Evolutionary conservation across 1,140 invertebrate genomes (phyloP).

Genomic region (Calliopsis andreniformis): DNA sequence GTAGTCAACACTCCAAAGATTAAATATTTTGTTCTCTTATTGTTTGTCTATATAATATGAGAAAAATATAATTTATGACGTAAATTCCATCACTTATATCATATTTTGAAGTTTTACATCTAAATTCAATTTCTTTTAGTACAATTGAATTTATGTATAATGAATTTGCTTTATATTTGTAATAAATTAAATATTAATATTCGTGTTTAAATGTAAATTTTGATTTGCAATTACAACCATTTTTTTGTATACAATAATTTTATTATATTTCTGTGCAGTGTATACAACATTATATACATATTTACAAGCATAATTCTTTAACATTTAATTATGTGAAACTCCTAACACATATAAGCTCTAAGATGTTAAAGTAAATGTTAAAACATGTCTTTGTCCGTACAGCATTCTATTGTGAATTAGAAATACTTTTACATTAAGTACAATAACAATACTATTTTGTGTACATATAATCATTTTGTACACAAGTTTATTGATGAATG

Average conservation of each 20-base stretch:
- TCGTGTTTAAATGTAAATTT: conserved; percentile 22
- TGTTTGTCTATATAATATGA: conserved; percentile 3
- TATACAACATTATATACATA: background rate
- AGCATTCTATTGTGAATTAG: background rate
- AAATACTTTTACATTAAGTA: no score
- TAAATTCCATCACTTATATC: conserved; percentile 2
- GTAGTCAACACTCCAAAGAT: conserved; percentile 73
- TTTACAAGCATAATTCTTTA: conserved; percentile 10
- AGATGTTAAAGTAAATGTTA: background rate
- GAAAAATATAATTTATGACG: conserved; percentile 29
- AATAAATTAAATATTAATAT: conserved; percentile 1
- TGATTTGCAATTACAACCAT: background rate
- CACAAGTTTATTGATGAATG: background rate
- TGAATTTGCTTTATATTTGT: background rate
- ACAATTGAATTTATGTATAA: conserved; percentile 15
- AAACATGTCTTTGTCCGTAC: no score
- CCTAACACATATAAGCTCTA: background rate
- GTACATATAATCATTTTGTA: background rate
- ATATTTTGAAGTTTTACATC: conserved; percentile 1
- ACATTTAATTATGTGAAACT: background rate
- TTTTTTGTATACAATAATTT: conserved; percentile 14
- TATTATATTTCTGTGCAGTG: background rate
- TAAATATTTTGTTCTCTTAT: conserved; percentile 46
- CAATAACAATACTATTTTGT: background rate
- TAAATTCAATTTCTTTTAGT: conserved; percentile 7